A percentile compares a stretch with the other conserved stretches of the same genome.
Conservation (phyloP, 2,888 invertebrate genomes). For the Scaptodrosophila latifasciaeformis region DNA sequence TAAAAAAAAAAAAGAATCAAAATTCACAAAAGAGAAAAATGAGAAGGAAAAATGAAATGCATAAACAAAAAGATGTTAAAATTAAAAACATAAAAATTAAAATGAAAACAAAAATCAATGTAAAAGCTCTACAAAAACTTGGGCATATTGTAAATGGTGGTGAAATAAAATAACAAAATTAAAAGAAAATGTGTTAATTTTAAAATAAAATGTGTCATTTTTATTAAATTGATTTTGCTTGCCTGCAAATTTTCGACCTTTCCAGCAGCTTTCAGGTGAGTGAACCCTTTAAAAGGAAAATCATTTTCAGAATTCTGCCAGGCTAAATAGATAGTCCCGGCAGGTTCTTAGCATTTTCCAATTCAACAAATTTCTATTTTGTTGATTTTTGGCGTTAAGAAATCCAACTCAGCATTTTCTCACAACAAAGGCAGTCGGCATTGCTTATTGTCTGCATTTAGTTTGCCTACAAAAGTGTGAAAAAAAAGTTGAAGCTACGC, state of each 20-base stretch:
- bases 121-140: slow-evolving; percentile 6
- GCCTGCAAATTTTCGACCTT: no score
- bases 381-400: slow-evolving; percentile 47
- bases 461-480: slow-evolving; percentile 48
- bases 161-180: slow-evolving; percentile 38
- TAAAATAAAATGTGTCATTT: slow-evolving; percentile 13
- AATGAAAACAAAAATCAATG: slow-evolving; percentile 21
- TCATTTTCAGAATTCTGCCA: no score
- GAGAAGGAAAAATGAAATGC: slow-evolving; percentile 1
- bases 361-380: slow-evolving; percentile 33
- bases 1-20: neutral
- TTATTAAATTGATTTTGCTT: no score
- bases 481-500: slow-evolving; percentile 41
- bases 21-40: neutral
- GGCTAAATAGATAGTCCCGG: no score
- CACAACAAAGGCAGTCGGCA: slow-evolving; percentile 32
- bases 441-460: slow-evolving; percentile 38
- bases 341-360: slow-evolving; percentile 25
- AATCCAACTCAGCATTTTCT: slow-evolving; percentile 32
- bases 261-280: no score
- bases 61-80: slow-evolving; percentile 37
- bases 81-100: slow-evolving; percentile 34
- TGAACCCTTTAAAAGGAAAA: no score
- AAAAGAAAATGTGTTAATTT: slow-evolving; percentile 54
- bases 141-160: slow-evolving; percentile 60